phyloP scores from a whole-genome alignment of 2,113 vertebrate species.

The Hucho hucho region DNA sequence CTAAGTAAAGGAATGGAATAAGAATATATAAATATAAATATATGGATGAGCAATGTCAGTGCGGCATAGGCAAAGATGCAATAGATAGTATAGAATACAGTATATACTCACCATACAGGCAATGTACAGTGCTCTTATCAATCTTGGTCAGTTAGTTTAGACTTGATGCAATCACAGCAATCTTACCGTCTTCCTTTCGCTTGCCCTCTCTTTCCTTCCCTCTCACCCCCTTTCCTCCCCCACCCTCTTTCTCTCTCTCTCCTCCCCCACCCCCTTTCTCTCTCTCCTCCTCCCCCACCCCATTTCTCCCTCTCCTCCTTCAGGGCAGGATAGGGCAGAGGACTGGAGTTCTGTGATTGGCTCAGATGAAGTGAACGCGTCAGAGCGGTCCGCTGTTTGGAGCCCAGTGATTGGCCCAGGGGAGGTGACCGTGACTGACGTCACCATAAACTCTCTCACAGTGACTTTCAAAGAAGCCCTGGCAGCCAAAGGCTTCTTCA shows the following conservation, averaged over 20 bases:
- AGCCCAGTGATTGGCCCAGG: slow-evolving; percentile 63
- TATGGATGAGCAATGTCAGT: too few species aligned
- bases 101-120: slow-evolving; percentile 4
- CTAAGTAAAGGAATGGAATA: too few species aligned
- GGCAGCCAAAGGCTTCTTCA: slow-evolving; percentile 92
- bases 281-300: neutral
- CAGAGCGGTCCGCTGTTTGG: slow-evolving; percentile 53
- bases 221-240: neutral
- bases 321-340: slow-evolving; percentile 50
- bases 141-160: slow-evolving; percentile 9
- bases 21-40: too few species aligned
- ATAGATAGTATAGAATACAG: too few species aligned
- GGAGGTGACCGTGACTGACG: slow-evolving; percentile 93
- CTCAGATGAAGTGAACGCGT: slow-evolving; percentile 11
- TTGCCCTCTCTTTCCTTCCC: neutral
- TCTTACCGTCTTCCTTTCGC: slow-evolving; percentile 4
- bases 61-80: too few species aligned
- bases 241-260: neutral
- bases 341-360: slow-evolving; percentile 40
- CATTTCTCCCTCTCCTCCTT: slow-evolving; percentile 14
- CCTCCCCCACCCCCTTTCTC: neutral
- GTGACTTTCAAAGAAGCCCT: slow-evolving; percentile 96
- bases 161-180: slow-evolving; percentile 26
- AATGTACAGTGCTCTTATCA: slow-evolving; percentile 3
- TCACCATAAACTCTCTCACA: slow-evolving; percentile 95